Conservation (phyloP, 2,888 invertebrate genomes). For the Neoascia interrupta region DNA sequence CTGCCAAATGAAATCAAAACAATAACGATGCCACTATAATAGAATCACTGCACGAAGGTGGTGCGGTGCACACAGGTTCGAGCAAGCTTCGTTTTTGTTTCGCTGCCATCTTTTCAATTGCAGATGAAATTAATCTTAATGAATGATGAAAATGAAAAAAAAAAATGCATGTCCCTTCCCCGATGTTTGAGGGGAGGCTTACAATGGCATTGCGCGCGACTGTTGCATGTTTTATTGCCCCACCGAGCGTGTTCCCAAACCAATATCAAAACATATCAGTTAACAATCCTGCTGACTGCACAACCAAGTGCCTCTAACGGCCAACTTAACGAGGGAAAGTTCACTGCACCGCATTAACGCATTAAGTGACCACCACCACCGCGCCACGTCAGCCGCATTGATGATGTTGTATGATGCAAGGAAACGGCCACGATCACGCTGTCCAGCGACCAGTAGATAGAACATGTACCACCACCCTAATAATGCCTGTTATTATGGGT, state of each 20-base stretch:
- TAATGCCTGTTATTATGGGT: conserved; percentile 66
- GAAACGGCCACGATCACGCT: too few species aligned
- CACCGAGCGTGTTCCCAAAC: conserved; percentile 61
- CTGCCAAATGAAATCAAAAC: conserved; percentile 68
- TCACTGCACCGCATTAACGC: conserved; percentile 63
- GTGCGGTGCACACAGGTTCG: too few species aligned
- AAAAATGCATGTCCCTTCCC: conserved; percentile 19
- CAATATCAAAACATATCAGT: conserved; percentile 64
- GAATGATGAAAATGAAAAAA: conserved; percentile 54
- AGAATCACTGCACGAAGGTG: conserved; percentile 66
- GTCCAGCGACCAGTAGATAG: conserved; percentile 41
- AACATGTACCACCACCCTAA: conserved; percentile 64
- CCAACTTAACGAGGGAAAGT: conserved; percentile 62
- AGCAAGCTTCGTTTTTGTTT: conserved; percentile 12
- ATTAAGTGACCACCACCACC: conserved; percentile 61
- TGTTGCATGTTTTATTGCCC: too few species aligned
- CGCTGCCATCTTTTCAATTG: conserved; percentile 34
- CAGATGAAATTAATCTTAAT: conserved; percentile 68
- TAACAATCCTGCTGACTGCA: conserved; percentile 48
- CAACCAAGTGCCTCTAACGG: conserved; percentile 41
- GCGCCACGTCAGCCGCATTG: conserved; percentile 48
- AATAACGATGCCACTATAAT: conserved; percentile 58
- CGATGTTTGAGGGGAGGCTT: background rate
- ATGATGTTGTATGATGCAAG: conserved; percentile 58
- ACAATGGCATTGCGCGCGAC: too few species aligned